Conservation (phyloP, 1,140 invertebrate species). For the Cheumatopsyche charites region DNA sequence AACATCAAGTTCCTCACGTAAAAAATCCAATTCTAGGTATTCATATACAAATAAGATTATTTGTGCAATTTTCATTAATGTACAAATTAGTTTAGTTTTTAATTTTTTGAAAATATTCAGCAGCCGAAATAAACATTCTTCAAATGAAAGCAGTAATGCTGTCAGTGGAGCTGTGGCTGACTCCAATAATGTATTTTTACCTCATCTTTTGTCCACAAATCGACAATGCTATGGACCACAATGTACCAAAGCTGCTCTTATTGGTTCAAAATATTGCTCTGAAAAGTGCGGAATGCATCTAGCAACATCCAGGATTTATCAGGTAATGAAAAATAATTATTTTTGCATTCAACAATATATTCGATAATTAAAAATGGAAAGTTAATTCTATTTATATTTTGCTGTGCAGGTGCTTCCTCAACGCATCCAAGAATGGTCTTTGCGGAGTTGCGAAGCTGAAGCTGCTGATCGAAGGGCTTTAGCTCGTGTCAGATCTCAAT, state of each 20-base stretch:
- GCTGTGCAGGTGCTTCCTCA: conserved; percentile 76
- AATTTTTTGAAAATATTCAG: conserved; percentile 21
- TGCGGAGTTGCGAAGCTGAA: conserved; percentile 87
- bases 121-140: conserved; percentile 38
- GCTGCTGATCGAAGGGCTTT: conserved; percentile 83
- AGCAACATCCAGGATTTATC: conserved; percentile 84
- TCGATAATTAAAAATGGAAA: neutral
- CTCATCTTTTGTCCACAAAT: conserved; percentile 56
- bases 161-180: neutral
- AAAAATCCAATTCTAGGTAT: conserved; percentile 48
- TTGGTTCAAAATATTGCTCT: conserved; percentile 94
- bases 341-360: neutral
- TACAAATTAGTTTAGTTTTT: too few relatives aligned
- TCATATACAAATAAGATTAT: neutral
- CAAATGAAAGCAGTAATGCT: conserved; percentile 15
- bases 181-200: conserved; percentile 50
- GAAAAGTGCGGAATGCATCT: conserved; percentile 91
- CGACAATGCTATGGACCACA: conserved; percentile 91
- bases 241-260: conserved; percentile 78
- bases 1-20: conserved; percentile 14
- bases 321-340: conserved; percentile 58
- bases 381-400: conserved; percentile 40
- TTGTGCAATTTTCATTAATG: neutral
- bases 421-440: conserved; percentile 92
- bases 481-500: conserved; percentile 81